Evolutionary conservation across 2,888 invertebrate genomes (phyloP).

Genomic region (Euclidia mi): DNA sequence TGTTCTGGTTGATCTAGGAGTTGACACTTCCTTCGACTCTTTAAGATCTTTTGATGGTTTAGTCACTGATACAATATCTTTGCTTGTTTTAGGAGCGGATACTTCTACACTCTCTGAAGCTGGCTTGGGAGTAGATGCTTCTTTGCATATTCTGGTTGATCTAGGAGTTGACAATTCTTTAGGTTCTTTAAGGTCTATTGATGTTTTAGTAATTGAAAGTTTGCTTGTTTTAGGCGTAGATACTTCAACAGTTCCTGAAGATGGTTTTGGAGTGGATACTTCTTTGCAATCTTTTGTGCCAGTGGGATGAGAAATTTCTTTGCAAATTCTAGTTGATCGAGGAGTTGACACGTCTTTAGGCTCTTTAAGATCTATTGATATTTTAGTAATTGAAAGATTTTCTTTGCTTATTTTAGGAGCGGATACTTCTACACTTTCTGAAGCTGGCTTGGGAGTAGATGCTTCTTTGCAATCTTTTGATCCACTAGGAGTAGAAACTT

Average conservation of each 20-base stretch:
- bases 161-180: neutral
- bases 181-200: too few species aligned
- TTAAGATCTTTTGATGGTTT: neutral
- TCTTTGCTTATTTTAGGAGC: neutral
- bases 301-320: neutral
- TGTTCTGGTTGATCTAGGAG: neutral
- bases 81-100: neutral
- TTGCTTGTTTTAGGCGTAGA: neutral
- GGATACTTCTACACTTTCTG: neutral
- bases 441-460: neutral
- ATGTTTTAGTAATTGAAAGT: neutral
- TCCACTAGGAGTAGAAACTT: slow-evolving; percentile 1
- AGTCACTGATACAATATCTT: neutral
- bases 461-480: neutral
- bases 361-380: neutral
- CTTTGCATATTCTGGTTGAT: neutral
- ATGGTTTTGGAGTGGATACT: neutral
- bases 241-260: neutral
- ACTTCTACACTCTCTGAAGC: too few species aligned
- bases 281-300: neutral
- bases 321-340: neutral
- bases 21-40: neutral
- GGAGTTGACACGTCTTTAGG: neutral
- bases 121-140: neutral
- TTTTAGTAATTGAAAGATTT: neutral